Base-by-base conservation (phyloP, 1,140 invertebrate genomes). In the Eriocheir sinensis region DNA sequence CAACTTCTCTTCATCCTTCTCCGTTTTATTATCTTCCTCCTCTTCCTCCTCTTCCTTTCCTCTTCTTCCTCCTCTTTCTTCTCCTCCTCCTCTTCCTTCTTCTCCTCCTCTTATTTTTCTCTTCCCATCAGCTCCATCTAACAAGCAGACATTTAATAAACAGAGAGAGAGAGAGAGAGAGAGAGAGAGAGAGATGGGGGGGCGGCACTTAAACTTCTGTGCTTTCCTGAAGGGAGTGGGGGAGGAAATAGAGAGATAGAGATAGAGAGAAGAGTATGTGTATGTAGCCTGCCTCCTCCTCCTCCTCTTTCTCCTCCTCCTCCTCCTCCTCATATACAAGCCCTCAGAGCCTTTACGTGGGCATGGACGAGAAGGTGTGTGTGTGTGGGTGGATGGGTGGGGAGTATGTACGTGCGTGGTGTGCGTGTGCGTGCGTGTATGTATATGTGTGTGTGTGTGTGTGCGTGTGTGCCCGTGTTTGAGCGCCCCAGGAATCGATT, bases 401-500 rank as follows among this genome's bases (percentile, higher is more conserved):
- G n/a, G n/a, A n/a, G n/a, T n/a, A n/a, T n/a, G n/a, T n/a, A n/a
- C n/a, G n/a, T n/a, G n/a, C n/a, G n/a, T n/a, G n/a, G 60, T 72
- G 60, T 72, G 60, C n/a, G 60, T 72, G 60, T 72, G 60, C n/a
- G 60, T 72, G 60, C n/a, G 60, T 72, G 60, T 72, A 32, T 85
- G 32, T 85, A 32, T 85, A 32, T 85, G 32, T 85, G 81, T 85
- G 81, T 85, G 81, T 72, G 60, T 72, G 60, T 72, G 60, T 72
- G 12, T 72, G 60, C n/a, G 38, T 89, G 40, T 27, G 40, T 44
- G 6, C 21, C 34, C 30, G 21, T 72, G 41, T 8, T 32, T 79
- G 79, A 72, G n/a, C 60, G 12, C 60, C 12, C 81, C 44, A 48
- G 90, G 72, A 40, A 93, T 93, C 81, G 92, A 93, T 88, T 93